phyloP scores from a whole-genome alignment of 1,140 invertebrate genomes.

The Sipha flava region DNA sequence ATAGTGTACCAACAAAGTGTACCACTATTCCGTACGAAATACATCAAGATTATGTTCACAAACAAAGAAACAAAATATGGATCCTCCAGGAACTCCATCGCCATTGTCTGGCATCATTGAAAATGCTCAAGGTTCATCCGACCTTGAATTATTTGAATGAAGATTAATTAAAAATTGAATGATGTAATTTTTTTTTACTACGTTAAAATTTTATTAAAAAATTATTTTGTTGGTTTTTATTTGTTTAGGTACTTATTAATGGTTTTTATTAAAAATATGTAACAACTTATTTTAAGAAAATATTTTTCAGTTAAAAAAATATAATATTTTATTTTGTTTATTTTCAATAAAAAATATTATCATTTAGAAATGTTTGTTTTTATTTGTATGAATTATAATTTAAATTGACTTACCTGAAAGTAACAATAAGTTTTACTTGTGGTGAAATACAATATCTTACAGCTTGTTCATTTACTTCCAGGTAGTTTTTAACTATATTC shows the following conservation, averaged over 20 bases:
- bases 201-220: not conserved
- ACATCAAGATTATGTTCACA: not conserved
- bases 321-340: slow-evolving; percentile 4
- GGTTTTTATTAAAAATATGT: not conserved
- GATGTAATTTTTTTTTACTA: not conserved
- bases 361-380: not conserved
- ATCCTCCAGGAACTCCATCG: not conserved
- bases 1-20: not conserved
- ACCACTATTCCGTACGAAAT: not conserved
- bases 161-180: not conserved
- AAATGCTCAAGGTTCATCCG: not conserved
- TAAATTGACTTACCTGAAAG: not conserved
- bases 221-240: not conserved
- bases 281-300: too few relatives aligned
- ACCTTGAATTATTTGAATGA: not conserved
- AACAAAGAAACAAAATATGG: not conserved
- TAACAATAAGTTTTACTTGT: not conserved
- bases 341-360: not conserved
- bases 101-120: not conserved
- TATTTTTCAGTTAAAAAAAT: not conserved
- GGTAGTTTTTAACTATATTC: not conserved
- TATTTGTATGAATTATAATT: slow-evolving; percentile 3
- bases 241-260: not conserved
- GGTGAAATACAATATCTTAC: not conserved
- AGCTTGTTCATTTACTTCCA: not conserved